Evolutionary conservation across 2,113 vertebrate species (phyloP).

Genomic region (Salvator merianae): DNA sequence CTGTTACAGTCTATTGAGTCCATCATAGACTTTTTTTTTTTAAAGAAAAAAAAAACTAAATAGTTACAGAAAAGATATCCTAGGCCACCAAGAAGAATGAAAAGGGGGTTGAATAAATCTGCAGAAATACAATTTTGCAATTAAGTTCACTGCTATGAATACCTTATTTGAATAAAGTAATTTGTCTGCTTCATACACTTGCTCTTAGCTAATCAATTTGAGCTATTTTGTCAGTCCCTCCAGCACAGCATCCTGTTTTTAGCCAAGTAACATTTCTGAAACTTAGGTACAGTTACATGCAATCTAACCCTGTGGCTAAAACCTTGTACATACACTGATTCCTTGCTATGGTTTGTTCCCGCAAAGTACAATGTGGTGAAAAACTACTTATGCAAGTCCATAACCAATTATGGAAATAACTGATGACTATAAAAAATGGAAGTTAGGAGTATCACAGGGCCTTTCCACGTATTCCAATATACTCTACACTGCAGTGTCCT

Average conservation of each 20-base stretch:
- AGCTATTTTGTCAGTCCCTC: neutral
- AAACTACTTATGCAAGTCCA: too few species aligned
- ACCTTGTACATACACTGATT: too few species aligned
- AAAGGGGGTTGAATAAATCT: neutral
- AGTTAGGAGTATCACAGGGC: too few species aligned
- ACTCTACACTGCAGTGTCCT: too few species aligned
- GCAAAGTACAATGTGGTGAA: too few species aligned
- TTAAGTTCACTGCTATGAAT: slow-evolving; percentile 28
- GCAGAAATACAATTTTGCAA: neutral
- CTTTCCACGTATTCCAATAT: too few species aligned
- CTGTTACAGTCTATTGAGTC: slow-evolving; percentile 19
- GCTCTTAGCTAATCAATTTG: neutral
- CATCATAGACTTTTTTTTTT: slow-evolving; percentile 2
- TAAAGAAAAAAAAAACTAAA: neutral
- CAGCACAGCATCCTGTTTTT: neutral
- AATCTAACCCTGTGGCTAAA: too few species aligned
- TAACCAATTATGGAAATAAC: too few species aligned
- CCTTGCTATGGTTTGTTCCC: too few species aligned
- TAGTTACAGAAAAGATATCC: neutral
- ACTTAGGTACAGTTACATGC: too few species aligned
- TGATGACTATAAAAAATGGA: too few species aligned
- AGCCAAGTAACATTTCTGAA: too few species aligned
- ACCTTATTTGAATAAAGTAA: neutral
- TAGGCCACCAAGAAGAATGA: neutral
- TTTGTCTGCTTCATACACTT: neutral